Percentiles rank a stretch among this genome's conserved stretches.
These are phyloP conservation scores for Endotricha flammealis DNA, from an alignment of 2,888 invertebrate species.

Conservation along the genomic window DNA sequence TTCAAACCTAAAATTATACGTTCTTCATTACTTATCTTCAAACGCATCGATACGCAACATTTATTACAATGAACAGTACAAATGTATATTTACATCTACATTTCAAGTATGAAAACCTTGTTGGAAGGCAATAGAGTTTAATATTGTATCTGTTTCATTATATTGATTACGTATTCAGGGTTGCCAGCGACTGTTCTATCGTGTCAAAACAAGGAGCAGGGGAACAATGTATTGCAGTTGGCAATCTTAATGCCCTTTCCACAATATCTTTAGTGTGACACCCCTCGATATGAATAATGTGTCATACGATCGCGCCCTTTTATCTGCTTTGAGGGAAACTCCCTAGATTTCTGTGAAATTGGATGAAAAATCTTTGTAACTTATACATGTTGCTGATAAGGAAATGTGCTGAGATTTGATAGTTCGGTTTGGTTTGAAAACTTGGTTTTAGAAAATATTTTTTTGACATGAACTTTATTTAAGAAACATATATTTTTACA, in stretches of 20 bases:
- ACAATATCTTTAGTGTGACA: conserved; percentile 73
- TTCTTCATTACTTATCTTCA: conserved; percentile 76
- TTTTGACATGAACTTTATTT: too few relatives aligned
- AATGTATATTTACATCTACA: conserved; percentile 18
- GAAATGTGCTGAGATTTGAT: conserved; percentile 1
- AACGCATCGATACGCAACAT: conserved; percentile 76
- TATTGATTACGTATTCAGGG: conserved; percentile 23
- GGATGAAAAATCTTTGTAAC: conserved; percentile 12
- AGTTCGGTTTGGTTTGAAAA: too few relatives aligned
- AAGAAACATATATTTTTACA: too few relatives aligned
- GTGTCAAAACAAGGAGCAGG: conserved; percentile 74
- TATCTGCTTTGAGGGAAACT: conserved; percentile 58
- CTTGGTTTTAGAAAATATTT: too few relatives aligned
- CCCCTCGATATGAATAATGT: conserved; percentile 76
- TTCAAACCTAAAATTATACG: conserved; percentile 61
- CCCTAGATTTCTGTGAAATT: conserved; percentile 38
- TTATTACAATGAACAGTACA: conserved; percentile 59
- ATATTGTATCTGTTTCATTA: conserved; percentile 12
- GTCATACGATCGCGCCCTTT: conserved; percentile 69
- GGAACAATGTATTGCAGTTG: conserved; percentile 72
- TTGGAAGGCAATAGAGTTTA: conserved; percentile 16
- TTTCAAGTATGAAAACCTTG: conserved; percentile 17
- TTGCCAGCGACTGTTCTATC: conserved; percentile 61
- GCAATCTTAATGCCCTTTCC: conserved; percentile 77
- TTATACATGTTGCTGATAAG: conserved; percentile 7